These are phyloP conservation scores for Scaptomyza polygonia DNA, from an alignment of 2,888 invertebrate genomes.

Conservation along the genomic window DNA sequence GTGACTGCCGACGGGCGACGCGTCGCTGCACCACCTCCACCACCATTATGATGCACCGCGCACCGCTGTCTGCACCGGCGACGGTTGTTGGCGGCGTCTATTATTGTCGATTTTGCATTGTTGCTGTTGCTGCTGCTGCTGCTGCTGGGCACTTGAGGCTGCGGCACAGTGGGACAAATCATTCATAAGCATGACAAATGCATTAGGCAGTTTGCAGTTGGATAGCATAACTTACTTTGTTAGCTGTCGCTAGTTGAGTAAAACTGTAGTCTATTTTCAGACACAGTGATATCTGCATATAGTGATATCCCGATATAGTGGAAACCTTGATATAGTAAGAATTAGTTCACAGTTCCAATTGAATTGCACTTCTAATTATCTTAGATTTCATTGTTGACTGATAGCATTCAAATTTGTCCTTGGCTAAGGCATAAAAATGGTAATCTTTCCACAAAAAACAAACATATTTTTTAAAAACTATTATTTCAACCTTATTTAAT, in stretches of 20 bases:
- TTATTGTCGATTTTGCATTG: constrained; percentile 74
- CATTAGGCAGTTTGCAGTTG: neutral
- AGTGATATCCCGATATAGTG: too few species aligned
- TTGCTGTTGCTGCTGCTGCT: too few species aligned
- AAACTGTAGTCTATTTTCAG: too few species aligned
- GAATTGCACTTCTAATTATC: too few species aligned
- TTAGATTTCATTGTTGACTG: too few species aligned
- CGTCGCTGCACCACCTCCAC: constrained; percentile 16
- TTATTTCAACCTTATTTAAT: neutral
- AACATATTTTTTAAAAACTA: neutral
- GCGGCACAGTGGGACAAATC: constrained; percentile 39
- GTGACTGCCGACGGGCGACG: constrained; percentile 73
- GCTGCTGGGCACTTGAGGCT: constrained; percentile 53
- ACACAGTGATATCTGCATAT: too few species aligned
- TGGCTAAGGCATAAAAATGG: neutral
- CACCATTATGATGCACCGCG: constrained; percentile 1
- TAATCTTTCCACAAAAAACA: too few species aligned
- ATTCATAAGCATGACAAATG: neutral
- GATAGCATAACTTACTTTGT: neutral
- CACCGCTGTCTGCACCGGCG: constrained; percentile 71
- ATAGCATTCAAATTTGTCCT: neutral
- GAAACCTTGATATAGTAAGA: too few species aligned
- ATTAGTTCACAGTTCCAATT: too few species aligned
- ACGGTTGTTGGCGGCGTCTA: constrained; percentile 56
- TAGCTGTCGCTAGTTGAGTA: neutral